Evolutionary conservation across 2,797 vertebrate genomes (phyloP).

Genomic region (Sylvia borin): DNA sequence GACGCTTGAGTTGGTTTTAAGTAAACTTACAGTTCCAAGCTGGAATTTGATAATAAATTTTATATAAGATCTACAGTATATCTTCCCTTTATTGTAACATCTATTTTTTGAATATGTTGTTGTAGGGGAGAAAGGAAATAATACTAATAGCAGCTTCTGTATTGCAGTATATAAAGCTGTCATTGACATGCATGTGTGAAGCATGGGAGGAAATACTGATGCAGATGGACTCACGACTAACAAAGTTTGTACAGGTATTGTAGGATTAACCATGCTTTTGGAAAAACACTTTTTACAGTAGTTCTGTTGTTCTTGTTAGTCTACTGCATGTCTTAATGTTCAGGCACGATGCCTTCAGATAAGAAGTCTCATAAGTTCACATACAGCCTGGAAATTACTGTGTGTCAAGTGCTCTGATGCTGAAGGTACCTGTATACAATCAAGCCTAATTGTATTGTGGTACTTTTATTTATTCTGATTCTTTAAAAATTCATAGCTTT

Average conservation of each 20-base stretch:
- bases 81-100: not conserved
- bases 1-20: not conserved
- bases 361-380: not conserved
- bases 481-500: not conserved
- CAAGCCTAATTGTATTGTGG: not conserved
- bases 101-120: not conserved
- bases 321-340: not conserved
- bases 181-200: slow-evolving; percentile 96
- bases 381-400: not conserved
- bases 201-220: slow-evolving; percentile 98
- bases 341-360: not conserved
- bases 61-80: not conserved
- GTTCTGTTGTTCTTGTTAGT: not conserved
- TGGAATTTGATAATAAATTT: not conserved
- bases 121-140: not conserved
- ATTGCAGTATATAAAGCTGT: slow-evolving; percentile 90
- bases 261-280: not conserved
- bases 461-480: not conserved
- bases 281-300: not conserved
- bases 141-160: not conserved
- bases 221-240: slow-evolving; percentile 97
- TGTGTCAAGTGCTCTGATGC: not conserved
- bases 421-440: not conserved
- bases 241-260: slow-evolving; percentile 95
- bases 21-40: not conserved